phyloP scores from a whole-genome alignment of 64 coral and sea anemone genomes.

The Platygyra sinensis region DNA sequence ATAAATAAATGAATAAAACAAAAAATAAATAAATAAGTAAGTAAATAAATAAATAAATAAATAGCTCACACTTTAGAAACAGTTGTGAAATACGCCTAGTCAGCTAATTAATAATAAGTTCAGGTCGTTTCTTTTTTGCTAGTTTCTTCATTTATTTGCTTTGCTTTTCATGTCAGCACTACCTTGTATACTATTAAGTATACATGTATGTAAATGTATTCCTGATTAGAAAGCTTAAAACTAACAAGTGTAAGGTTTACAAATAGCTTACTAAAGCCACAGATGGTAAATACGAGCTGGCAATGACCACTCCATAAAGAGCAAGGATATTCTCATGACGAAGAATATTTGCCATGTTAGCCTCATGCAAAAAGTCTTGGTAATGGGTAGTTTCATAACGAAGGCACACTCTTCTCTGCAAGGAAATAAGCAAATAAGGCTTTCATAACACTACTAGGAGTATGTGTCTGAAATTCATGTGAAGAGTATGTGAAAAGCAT shows the following conservation, averaged over 20 bases:
- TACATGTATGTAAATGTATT: too few relatives aligned
- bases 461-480: too few relatives aligned
- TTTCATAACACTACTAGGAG: too few relatives aligned
- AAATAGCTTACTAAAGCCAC: constrained; percentile 54
- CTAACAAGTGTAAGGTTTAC: too few relatives aligned
- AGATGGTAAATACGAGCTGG: constrained; percentile 52
- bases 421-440: background rate
- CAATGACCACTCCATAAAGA: constrained; percentile 54
- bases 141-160: background rate
- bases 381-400: constrained; percentile 2
- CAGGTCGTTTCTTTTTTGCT: background rate
- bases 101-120: background rate
- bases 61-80: too few relatives aligned
- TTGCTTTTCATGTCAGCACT: background rate
- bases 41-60: too few relatives aligned
- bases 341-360: constrained; percentile 44
- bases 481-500: too few relatives aligned
- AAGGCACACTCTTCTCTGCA: constrained; percentile 65
- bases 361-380: constrained; percentile 41
- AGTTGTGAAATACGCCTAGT: too few relatives aligned
- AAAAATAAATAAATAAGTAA: too few relatives aligned
- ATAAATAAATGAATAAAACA: too few relatives aligned
- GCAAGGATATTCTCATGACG: constrained; percentile 69
- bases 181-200: too few relatives aligned
- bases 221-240: too few relatives aligned